Conservation (phyloP, 2,888 invertebrate genomes). For the Amphipyra berbera region DNA sequence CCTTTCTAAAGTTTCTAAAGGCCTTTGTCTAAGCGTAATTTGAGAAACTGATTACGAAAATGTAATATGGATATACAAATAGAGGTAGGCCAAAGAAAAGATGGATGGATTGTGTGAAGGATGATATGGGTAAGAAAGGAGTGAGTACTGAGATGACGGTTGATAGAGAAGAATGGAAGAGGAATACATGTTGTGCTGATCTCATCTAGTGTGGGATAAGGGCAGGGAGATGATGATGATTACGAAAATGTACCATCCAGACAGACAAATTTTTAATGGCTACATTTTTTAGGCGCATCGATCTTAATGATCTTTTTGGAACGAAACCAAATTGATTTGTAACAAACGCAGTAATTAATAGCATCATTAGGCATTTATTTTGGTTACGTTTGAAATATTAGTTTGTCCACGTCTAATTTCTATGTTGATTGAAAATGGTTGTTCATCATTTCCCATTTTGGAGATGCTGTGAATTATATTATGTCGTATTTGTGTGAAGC, state of each 20-base stretch:
- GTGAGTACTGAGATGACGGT: too few species aligned
- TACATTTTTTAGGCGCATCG: slow-evolving; percentile 22
- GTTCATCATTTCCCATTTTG: background rate
- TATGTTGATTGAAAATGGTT: slow-evolving; percentile 9
- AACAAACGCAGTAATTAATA: slow-evolving; percentile 28
- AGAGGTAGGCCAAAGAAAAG: too few species aligned
- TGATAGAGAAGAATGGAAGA: too few species aligned
- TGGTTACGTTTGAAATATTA: slow-evolving; percentile 39
- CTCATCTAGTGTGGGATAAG: too few species aligned
- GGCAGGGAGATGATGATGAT: too few species aligned
- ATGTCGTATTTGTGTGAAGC: too few species aligned
- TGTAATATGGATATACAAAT: too few species aligned
- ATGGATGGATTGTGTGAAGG: too few species aligned
- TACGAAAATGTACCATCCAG: background rate
- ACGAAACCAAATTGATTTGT: slow-evolving; percentile 51
- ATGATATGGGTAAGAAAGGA: too few species aligned
- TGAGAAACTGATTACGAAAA: background rate
- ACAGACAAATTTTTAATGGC: background rate
- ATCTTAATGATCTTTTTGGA: slow-evolving; percentile 52
- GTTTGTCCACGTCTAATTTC: slow-evolving; percentile 8
- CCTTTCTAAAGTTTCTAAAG: too few species aligned
- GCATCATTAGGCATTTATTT: slow-evolving; percentile 29
- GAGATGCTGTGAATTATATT: too few species aligned
- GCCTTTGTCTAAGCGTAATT: background rate
- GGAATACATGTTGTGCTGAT: too few species aligned